Conservation (phyloP, 2,797 vertebrate species). For the Tenualosa ilisha region DNA sequence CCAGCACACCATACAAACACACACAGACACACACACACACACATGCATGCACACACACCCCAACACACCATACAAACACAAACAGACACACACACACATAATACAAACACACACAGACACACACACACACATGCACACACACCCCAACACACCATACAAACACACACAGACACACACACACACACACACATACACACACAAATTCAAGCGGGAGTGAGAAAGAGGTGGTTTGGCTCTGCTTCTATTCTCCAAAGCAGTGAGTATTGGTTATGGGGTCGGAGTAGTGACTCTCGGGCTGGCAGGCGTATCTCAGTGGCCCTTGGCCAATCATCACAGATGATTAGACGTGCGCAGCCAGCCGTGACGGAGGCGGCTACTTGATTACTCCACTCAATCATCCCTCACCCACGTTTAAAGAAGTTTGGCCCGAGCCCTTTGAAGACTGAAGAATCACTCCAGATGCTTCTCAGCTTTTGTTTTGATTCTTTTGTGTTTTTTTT, state of each 20-base stretch:
- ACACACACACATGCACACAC: background rate
- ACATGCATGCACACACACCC: background rate
- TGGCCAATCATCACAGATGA: slow-evolving; percentile 3
- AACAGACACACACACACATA: background rate
- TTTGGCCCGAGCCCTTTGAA: background rate
- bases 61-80: no score
- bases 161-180: no score
- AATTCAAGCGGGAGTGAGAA: background rate
- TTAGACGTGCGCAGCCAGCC: background rate
- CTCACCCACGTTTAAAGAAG: background rate
- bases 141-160: background rate
- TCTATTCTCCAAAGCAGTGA: background rate
- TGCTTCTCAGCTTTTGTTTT: background rate
- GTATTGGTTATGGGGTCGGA: background rate
- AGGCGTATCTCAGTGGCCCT: background rate
- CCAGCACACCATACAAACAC: background rate
- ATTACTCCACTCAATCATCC: slow-evolving; percentile 7
- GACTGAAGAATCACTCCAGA: background rate
- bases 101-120: no score
- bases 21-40: background rate
- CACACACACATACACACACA: background rate
- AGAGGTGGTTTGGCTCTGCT: background rate
- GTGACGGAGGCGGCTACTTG: background rate
- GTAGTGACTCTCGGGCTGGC: background rate
- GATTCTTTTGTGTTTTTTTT: background rate